Base-by-base conservation (phyloP, 2,888 invertebrate genomes). In the Pollenia amentaria region DNA sequence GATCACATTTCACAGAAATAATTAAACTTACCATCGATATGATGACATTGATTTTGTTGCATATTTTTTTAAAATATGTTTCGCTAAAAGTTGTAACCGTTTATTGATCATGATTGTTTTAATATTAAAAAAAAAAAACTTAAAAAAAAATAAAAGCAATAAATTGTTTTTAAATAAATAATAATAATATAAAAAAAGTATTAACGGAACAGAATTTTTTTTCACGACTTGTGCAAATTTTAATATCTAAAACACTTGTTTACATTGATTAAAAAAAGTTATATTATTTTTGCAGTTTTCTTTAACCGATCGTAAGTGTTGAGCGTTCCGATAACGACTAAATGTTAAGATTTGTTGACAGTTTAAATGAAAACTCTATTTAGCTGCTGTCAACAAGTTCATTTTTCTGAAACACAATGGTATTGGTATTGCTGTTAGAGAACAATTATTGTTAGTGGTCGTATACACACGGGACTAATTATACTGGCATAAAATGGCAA, bases 301-400 rank as follows among this genome's bases (percentile, higher is more conserved):
- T 48, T 48, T 72, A 10, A 70, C 3, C 46, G 79, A 72, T 64
- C 65, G 12, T 64, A 48, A 40, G 16, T 44, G 55, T 67, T 77
- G 14, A 72, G 60, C 62, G 67, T 67, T 62, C 55, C 62, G 79
- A 67, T 38, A 73, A 65, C 76, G 55, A 87, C 87, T 87, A 42
- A 83, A 40, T 62, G 67, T 69, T 65, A 21, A 7, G 14, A 12
- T 62, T 67, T 48, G 53, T 53, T 67, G 40, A 3, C 18, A 44
- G 48, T 12, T 53, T 11, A 62, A 81, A 75, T 11, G 60, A 46
- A 85, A 46, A 51, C 76, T 67, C n/a, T 57, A 29, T 60, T 62
- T 67, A 16, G 29, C 16, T 55, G 46, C 29, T 46, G 55, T 42
- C 16, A 55, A 65, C 6, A 60, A n/a, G 38, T 16, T 67, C 11